Evolutionary conservation across 2,113 vertebrate genomes (phyloP).

Genomic region (Typhlomys cinereus): DNA sequence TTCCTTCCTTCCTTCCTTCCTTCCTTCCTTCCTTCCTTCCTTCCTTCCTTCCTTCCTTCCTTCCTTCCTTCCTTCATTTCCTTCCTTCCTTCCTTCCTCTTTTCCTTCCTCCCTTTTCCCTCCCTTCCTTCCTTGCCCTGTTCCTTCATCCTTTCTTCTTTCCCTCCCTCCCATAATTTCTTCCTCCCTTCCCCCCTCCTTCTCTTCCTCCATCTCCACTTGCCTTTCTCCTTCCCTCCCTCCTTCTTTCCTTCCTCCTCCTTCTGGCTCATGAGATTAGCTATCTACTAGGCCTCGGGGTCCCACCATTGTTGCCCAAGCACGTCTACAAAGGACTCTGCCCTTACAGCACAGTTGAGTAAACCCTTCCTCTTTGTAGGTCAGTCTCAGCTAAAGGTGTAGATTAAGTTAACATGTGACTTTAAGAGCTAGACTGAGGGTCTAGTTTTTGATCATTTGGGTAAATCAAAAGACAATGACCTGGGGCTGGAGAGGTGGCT

Average conservation of each 20-base stretch:
- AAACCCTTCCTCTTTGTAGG: not conserved
- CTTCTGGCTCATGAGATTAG: not conserved
- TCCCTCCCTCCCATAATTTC: no score
- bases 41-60: no score
- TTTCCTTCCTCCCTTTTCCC: not conserved
- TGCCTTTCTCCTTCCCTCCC: no score
- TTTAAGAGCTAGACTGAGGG: not conserved
- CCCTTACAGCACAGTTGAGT: no score
- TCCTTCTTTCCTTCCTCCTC: not conserved
- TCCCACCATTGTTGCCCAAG: not conserved
- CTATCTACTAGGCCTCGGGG: not conserved
- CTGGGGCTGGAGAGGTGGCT: not conserved
- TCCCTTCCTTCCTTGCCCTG: no score
- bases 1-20: no score
- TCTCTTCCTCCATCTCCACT: no score
- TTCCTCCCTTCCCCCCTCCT: no score
- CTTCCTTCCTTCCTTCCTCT: no score
- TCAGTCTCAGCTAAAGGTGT: not conserved
- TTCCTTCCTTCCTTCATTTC: no score
- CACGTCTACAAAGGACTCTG: not conserved
- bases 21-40: no score
- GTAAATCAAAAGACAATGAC: not conserved
- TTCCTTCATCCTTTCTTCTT: no score
- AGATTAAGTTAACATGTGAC: constrained; percentile 31
- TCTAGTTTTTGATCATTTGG: not conserved